Base-by-base conservation (phyloP, 2,888 invertebrate genomes). In the Drosophila anomelani region DNA sequence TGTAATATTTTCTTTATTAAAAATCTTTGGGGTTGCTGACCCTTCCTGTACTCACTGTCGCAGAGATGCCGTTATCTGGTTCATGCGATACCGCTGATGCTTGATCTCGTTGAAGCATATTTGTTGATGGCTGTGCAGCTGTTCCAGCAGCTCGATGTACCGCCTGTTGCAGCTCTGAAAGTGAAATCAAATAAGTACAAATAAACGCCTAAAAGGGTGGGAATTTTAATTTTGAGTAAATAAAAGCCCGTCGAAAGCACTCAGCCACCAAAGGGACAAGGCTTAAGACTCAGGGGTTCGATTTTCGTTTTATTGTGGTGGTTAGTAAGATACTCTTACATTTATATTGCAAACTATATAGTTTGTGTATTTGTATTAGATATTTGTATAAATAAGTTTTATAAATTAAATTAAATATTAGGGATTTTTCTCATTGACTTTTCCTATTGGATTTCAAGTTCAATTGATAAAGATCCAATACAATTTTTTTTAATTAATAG, bases 81-180 rank as follows among this genome's bases (percentile, higher is more conserved):
- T 95, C 93, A 98, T 95, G 75, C 98, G 95, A 93, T 99, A 98
- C 85, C 96, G 95, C 92, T 99, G 98, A 93, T 99, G 98, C 80
- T 95, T 95, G 79, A 99, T 95, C 89, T 97, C 97, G 91, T 96
- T 96, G 86, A 96, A 93, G 93, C 98, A 98, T 94, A 96, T 95
- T 89, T 95, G 95, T 92, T 98, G 98, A 49, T 97, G 93, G 80
- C 95, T 95, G 56, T 96, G 95, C 38, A 98, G 94, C 92, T 97
- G 96, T 84, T 98, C 97, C 80, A 99, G 93, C 92, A 97, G 96
- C 66, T 96, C 94, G 60, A 96, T 94, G 93, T 98, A 98, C 75
- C 96, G 95, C 90, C 96, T 96, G 93, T 98, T 98, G 81, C 92
- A 92, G 20, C 75, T 75, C 88, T 90, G 70, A 55, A 72, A 60